Evolutionary conservation across 2,888 invertebrate species (phyloP).

Genomic region (Cephus pulcher): DNA sequence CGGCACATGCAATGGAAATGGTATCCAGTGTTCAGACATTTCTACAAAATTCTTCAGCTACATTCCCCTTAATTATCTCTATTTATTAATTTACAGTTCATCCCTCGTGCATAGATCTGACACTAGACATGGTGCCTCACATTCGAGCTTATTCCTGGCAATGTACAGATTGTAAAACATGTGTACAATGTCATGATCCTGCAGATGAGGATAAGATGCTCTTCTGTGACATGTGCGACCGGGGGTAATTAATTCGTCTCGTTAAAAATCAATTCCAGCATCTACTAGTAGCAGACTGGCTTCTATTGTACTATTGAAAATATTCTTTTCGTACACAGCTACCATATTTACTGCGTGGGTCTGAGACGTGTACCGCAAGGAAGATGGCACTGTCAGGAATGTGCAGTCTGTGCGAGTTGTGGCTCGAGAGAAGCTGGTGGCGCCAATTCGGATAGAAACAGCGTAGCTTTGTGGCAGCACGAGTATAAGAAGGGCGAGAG

Average conservation of each 20-base stretch:
- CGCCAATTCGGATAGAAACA: constrained; percentile 62
- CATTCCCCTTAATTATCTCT: background rate
- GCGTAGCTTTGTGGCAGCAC: constrained; percentile 68
- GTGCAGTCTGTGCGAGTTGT: constrained; percentile 74
- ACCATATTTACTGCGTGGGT: constrained; percentile 92
- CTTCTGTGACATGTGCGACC: constrained; percentile 94
- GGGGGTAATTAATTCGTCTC: constrained; percentile 71
- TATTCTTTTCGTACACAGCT: constrained; percentile 62
- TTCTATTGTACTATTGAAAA: background rate
- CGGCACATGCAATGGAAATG: constrained; percentile 72
- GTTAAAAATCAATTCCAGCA: background rate
- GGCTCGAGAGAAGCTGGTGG: constrained; percentile 67
- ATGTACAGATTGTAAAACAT: constrained; percentile 93
- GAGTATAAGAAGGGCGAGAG: constrained; percentile 69
- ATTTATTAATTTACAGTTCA: constrained; percentile 72
- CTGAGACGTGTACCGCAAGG: constrained; percentile 84
- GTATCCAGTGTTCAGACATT: constrained; percentile 69
- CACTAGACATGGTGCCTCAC: constrained; percentile 83
- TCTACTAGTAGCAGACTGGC: background rate
- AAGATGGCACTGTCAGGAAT: constrained; percentile 89
- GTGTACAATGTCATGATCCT: constrained; percentile 84
- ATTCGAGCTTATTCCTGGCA: constrained; percentile 92
- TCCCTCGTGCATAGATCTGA: constrained; percentile 88
- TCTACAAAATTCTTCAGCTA: background rate
- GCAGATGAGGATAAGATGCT: constrained; percentile 92